These are phyloP conservation scores for Phylloscopus trochiloides DNA, from an alignment of 2,113 vertebrate species.

Conservation along the genomic window DNA sequence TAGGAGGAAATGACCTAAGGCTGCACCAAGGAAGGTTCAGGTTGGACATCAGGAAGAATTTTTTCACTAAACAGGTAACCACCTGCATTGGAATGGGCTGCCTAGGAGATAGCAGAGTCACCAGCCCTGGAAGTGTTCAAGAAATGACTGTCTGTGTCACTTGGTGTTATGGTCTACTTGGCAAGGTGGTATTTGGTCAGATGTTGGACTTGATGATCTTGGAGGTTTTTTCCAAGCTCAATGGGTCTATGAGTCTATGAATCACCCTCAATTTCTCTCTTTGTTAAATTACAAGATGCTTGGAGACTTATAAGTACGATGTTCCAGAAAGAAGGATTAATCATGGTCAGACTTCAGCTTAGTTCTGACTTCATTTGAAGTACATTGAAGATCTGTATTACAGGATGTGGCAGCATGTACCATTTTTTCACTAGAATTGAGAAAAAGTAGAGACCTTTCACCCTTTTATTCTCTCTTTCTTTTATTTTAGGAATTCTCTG, in stretches of 20 bases:
- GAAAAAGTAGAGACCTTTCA: neutral
- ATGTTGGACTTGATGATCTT: neutral
- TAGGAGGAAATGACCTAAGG: neutral
- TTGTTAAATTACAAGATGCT: neutral
- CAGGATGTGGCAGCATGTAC: neutral
- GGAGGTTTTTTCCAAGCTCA: neutral
- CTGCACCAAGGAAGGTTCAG: neutral
- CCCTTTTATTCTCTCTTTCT: neutral
- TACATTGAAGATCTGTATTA: neutral
- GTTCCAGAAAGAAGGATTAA: neutral
- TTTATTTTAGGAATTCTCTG: neutral
- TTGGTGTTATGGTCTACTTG: neutral
- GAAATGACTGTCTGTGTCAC: rapidly evolving
- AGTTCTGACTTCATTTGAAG: neutral
- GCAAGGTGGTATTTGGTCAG: neutral
- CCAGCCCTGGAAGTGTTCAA: neutral
- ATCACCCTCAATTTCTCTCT: neutral
- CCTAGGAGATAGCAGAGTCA: neutral
- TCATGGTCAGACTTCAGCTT: neutral
- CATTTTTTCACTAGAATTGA: neutral
- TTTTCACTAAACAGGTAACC: neutral
- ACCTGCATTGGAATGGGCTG: too few species aligned
- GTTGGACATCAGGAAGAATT: neutral
- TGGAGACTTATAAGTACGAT: neutral
- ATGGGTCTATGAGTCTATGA: neutral